Base-by-base conservation (phyloP, 1,140 invertebrate genomes). In the Asobara japonica region DNA sequence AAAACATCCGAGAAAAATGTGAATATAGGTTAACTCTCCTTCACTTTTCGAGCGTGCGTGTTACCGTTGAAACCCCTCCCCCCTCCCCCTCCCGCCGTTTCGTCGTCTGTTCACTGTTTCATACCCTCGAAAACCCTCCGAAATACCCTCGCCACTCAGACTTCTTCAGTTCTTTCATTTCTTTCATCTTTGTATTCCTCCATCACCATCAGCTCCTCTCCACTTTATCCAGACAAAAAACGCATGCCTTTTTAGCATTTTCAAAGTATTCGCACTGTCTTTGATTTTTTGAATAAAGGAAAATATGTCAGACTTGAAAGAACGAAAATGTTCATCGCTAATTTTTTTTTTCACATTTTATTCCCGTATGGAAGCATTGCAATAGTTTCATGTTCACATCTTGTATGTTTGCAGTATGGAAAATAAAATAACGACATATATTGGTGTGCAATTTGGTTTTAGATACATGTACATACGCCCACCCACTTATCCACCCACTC, bases 11-110 rank as follows among this genome's bases (percentile, higher is more conserved):
- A 77, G 79, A 78, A 76, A 82, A 79, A 82, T 79, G 79, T 65
- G 75, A 76, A 85, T 83, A 78, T 85, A 78, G 81, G 80, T 84
- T 83, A 85, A 78, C 79, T 74, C 74, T 38, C 65, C 51, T 74
- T 65, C 56, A 69, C 31, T 71, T 67, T 64, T 33, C 38, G 51
- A 69, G 69, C 38, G 41, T 41, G 69, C 69, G 69, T 65, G 69
- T 71, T 56, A 7, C 51, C 51, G 22, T 36, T 36, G 11, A n/a
- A n/a, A n/a, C 41, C 56, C 16, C 27, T 31, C n/a, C 18, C 36
- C 41, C 16, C 51, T 41, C 61, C 29, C 41, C 25, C 61, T 20
- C n/a, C n/a, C n/a, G n/a, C n/a, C n/a, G n/a, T 48, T 22, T 29
- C 22, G 18, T n/a, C 20, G 18, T 62, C 68, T 41, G 33, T 56